These are phyloP conservation scores for Lypha dubia DNA, from an alignment of 2,888 invertebrate genomes.

Conservation along the genomic window DNA sequence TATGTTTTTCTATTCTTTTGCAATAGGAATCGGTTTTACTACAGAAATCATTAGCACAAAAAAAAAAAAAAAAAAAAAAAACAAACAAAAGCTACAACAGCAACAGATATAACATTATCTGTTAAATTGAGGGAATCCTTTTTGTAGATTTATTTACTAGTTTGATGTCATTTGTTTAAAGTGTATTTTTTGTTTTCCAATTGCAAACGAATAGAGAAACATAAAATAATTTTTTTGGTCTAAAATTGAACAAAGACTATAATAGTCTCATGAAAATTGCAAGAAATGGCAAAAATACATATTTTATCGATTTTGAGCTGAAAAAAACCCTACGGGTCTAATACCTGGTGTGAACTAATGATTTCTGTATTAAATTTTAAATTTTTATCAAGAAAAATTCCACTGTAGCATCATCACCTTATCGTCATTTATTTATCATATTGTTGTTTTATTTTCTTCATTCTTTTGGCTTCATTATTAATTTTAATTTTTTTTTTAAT, in stretches of 20 bases:
- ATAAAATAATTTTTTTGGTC: too few relatives aligned
- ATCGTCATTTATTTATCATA: conserved; percentile 57
- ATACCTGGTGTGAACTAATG: too few relatives aligned
- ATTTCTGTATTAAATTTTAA: neutral
- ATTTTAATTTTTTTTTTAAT: conserved; percentile 77
- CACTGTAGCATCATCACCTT: conserved; percentile 48
- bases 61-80: too few relatives aligned
- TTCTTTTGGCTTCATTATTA: conserved; percentile 64
- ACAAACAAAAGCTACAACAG: conserved; percentile 59
- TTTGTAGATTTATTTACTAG: conserved; percentile 71
- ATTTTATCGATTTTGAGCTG: too few relatives aligned
- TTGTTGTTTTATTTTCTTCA: conserved; percentile 48
- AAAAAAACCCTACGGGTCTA: too few relatives aligned
- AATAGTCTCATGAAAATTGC: too few relatives aligned
- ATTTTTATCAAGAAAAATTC: conserved; percentile 38
- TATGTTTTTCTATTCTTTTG: too few relatives aligned
- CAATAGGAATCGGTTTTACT: too few relatives aligned
- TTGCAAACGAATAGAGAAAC: too few relatives aligned
- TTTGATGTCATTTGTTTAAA: conserved; percentile 69
- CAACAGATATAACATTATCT: conserved; percentile 11
- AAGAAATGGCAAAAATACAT: too few relatives aligned
- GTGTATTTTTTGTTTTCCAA: conserved; percentile 26
- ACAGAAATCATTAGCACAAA: too few relatives aligned
- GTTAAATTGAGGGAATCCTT: conserved; percentile 67
- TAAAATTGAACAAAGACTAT: too few relatives aligned